Evolutionary conservation across 1,140 invertebrate genomes (phyloP).

Genomic region (Dolichoris vasculosae): DNA sequence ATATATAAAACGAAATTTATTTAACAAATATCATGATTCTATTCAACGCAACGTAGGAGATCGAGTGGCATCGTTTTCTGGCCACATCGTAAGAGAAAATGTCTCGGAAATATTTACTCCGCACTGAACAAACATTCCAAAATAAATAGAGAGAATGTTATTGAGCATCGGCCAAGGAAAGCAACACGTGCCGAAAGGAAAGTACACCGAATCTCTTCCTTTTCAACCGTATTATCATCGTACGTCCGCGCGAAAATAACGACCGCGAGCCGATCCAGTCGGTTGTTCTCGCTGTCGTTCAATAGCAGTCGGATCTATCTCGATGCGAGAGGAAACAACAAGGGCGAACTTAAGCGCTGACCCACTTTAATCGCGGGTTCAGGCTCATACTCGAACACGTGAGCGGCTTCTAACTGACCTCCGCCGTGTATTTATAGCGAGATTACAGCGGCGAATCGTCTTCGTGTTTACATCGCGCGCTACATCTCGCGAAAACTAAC

Average conservation of each 20-base stretch:
- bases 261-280: not conserved
- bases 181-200: not conserved
- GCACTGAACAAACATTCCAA: not conserved
- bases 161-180: not conserved
- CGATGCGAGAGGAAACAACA: not conserved
- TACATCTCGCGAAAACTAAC: not conserved
- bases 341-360: not conserved
- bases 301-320: not conserved
- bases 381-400: not conserved
- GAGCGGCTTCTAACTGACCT: not conserved
- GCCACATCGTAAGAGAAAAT: not conserved
- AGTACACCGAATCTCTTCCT: not conserved
- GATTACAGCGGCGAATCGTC: slow-evolving; percentile 6
- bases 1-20: not conserved
- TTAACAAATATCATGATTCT: not conserved
- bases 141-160: not conserved
- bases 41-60: too few species aligned
- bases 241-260: not conserved
- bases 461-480: slow-evolving; percentile 19
- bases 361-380: slow-evolving; percentile 2
- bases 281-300: not conserved
- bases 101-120: not conserved
- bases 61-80: too few species aligned
- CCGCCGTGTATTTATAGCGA: slow-evolving; percentile 31
- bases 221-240: too few species aligned